Conservation (phyloP, 2,113 vertebrate species). For the Phoxinus phoxinus region DNA sequence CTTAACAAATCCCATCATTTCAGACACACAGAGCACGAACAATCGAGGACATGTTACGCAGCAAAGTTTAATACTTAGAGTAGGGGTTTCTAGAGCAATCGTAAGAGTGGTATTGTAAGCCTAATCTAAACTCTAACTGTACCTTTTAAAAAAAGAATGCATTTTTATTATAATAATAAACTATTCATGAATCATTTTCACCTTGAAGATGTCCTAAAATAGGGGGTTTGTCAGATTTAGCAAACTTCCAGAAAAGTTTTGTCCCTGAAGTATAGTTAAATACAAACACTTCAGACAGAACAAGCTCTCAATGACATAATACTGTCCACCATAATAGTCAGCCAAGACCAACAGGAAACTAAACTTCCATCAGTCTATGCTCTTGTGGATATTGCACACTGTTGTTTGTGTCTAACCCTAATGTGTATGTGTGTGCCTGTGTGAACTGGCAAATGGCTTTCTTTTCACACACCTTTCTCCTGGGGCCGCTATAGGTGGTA, state of each 20-base stretch:
- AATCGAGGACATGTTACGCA: not conserved
- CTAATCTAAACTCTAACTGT: not conserved
- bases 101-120: not conserved
- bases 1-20: not conserved
- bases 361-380: slow-evolving; percentile 33
- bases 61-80: not conserved
- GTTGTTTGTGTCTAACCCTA: slow-evolving; percentile 32
- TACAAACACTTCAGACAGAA: slow-evolving; percentile 37
- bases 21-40: not conserved
- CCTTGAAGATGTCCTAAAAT: not conserved
- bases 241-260: not conserved
- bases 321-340: slow-evolving; percentile 30
- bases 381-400: slow-evolving; percentile 27
- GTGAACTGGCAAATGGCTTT: slow-evolving; percentile 65
- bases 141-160: not conserved
- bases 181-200: not conserved
- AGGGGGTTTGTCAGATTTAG: not conserved
- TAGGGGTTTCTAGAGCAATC: not conserved
- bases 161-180: not conserved
- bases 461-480: slow-evolving; percentile 74
- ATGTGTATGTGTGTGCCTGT: slow-evolving; percentile 37
- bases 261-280: slow-evolving; percentile 53
- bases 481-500: slow-evolving; percentile 64
- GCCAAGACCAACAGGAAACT: slow-evolving; percentile 49
- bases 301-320: slow-evolving; percentile 35